Conservation (phyloP, 2,113 vertebrate species). For the Gymnobelideus leadbeateri region DNA sequence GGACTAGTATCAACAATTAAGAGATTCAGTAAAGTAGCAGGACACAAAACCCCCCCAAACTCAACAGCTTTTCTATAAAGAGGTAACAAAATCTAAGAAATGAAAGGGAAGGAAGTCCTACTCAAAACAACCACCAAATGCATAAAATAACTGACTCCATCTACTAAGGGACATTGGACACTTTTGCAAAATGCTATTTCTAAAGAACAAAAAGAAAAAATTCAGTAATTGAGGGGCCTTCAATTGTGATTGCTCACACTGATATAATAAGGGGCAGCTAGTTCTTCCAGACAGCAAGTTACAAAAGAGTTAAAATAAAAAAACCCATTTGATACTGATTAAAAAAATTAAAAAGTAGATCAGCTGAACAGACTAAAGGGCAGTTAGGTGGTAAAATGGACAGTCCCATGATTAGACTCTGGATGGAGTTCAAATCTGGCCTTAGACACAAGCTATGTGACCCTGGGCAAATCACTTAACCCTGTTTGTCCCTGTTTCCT, state of each 20-base stretch:
- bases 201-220: background rate
- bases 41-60: background rate
- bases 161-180: background rate
- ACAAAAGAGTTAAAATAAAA: background rate
- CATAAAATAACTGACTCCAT: background rate
- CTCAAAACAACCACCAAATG: background rate
- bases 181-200: background rate
- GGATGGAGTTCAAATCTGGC: background rate
- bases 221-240: background rate
- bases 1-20: background rate
- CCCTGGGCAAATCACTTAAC: background rate
- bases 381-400: too few relatives aligned
- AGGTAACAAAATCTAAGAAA: background rate
- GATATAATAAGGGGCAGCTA: background rate
- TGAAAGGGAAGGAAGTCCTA: background rate
- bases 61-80: background rate
- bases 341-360: too few relatives aligned
- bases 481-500: too few relatives aligned
- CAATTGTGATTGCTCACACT: background rate
- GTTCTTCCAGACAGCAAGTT: background rate
- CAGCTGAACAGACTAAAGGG: too few relatives aligned
- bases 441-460: background rate
- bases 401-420: background rate
- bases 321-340: too few relatives aligned
- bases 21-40: background rate